These are phyloP conservation scores for Hippocampus kuda DNA, from an alignment of 2,797 vertebrate genomes.

Conservation along the genomic window DNA sequence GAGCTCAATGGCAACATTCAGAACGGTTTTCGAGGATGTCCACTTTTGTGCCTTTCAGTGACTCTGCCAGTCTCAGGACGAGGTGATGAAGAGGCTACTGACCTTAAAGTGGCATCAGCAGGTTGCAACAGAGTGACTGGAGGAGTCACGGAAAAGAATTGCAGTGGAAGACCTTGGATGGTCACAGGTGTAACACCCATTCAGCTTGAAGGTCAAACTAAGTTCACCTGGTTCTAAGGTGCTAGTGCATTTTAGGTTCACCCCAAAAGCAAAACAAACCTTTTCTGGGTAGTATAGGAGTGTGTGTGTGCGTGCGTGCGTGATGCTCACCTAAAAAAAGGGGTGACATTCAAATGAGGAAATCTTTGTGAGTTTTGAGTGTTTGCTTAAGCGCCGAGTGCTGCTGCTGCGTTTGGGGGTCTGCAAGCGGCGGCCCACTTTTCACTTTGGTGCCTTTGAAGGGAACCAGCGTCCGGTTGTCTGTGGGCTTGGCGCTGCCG, in stretches of 20 bases:
- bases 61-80: neutral
- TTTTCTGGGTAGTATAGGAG: neutral
- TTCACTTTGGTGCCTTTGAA: slow-evolving; percentile 72
- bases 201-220: neutral
- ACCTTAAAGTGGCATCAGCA: neutral
- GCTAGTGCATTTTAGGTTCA: neutral
- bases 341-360: slow-evolving; percentile 70
- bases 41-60: neutral
- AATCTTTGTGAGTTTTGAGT: slow-evolving; percentile 76
- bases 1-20: neutral
- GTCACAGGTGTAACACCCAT: neutral
- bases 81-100: too few relatives aligned
- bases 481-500: slow-evolving; percentile 63
- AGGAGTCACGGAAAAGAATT: neutral
- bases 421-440: slow-evolving; percentile 68
- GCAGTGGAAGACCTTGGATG: neutral
- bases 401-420: slow-evolving; percentile 70
- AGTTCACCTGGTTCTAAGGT: neutral
- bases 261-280: neutral
- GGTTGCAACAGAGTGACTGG: neutral
- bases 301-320: neutral
- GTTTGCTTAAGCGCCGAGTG: slow-evolving; percentile 60
- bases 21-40: neutral
- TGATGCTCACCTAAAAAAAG: slow-evolving; percentile 3
- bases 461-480: slow-evolving; percentile 52